Conservation (phyloP, 1,140 invertebrate species). For the Zaprionus ornatus region DNA sequence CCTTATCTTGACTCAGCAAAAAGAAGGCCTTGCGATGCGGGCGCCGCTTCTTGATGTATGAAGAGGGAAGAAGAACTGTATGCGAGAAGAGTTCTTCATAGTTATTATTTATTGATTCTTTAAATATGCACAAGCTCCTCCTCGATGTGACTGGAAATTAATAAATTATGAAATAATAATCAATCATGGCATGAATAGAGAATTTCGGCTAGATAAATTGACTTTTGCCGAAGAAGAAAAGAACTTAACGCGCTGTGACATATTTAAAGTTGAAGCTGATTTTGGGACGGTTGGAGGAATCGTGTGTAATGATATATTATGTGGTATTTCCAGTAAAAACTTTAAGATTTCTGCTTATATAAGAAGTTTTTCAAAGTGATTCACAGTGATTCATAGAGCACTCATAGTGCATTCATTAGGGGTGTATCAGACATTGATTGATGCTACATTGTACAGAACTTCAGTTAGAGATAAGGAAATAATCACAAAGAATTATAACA, state of each 20-base stretch:
- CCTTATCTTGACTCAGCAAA: constrained; percentile 71
- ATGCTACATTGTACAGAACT: background rate
- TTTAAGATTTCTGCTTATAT: background rate
- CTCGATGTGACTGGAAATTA: constrained; percentile 54
- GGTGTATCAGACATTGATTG: background rate
- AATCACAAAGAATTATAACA: background rate
- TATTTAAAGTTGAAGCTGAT: background rate
- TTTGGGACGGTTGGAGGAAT: background rate
- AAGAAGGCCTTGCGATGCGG: constrained; percentile 54
- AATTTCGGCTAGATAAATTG: background rate
- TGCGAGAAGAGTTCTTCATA: background rate
- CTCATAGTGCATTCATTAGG: constrained; percentile 3
- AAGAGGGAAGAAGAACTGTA: background rate
- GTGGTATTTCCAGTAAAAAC: background rate
- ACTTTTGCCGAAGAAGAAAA: background rate
- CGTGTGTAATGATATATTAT: background rate
- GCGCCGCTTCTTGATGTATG: constrained; percentile 30
- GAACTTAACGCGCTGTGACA: background rate
- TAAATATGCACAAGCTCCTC: constrained; percentile 49
- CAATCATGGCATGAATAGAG: constrained; percentile 51
- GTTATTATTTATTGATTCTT: constrained; percentile 68
- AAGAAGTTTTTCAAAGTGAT: background rate
- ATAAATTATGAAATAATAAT: constrained; percentile 65
- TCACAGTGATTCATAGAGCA: constrained; percentile 12
- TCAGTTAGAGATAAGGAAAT: background rate